Evolutionary conservation across 2,888 invertebrate genomes (phyloP).

Genomic region (Nineta flava): DNA sequence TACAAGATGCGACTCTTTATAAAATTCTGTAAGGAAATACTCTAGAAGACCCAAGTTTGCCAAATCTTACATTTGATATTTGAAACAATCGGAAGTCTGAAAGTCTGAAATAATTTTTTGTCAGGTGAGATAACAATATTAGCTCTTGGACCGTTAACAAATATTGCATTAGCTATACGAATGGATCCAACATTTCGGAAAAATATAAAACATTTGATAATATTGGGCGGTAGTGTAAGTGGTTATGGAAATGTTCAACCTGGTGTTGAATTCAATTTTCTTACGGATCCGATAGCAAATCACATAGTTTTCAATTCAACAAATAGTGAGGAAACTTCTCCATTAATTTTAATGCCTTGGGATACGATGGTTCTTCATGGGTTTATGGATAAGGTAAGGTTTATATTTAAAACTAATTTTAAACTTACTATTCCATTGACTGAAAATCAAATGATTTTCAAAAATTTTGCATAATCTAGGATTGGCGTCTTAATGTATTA

Average conservation of each 20-base stretch:
- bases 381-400: constrained; percentile 5
- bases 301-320: constrained; percentile 5
- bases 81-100: too few species aligned
- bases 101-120: neutral
- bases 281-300: constrained; percentile 33
- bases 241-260: constrained; percentile 23
- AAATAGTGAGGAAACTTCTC: neutral
- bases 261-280: constrained; percentile 41
- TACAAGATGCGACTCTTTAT: too few species aligned
- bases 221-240: constrained; percentile 24
- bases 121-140: constrained; percentile 22
- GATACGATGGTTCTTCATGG: constrained; percentile 9
- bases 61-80: too few species aligned
- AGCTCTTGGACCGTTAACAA: constrained; percentile 35
- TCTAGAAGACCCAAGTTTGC: too few species aligned
- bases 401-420: neutral
- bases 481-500: constrained; percentile 22
- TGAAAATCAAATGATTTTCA: too few species aligned
- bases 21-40: too few species aligned
- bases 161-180: constrained; percentile 33
- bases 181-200: constrained; percentile 22
- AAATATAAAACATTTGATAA: constrained; percentile 19
- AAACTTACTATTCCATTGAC: too few species aligned
- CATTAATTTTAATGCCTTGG: constrained; percentile 1
- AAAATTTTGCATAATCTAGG: constrained; percentile 14